These are phyloP conservation scores for Pissodes strobi DNA, from an alignment of 1,140 invertebrate species.

Conservation along the genomic window DNA sequence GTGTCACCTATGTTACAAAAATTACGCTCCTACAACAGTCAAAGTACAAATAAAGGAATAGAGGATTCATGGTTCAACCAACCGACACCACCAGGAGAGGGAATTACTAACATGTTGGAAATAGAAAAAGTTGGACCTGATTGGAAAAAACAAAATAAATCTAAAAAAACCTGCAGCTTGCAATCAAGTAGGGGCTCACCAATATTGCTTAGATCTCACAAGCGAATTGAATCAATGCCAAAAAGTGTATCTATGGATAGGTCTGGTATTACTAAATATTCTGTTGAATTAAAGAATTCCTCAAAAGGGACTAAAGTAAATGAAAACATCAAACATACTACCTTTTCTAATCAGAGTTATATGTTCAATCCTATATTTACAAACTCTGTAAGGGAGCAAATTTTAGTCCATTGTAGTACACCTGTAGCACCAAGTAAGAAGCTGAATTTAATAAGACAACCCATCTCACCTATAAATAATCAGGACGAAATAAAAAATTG, in stretches of 20 bases:
- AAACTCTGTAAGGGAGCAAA: constrained; percentile 10
- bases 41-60: neutral
- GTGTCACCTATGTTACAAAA: constrained; percentile 2
- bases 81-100: neutral
- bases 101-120: constrained; percentile 2
- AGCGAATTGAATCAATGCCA: too few species aligned
- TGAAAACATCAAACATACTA: too few species aligned
- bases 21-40: neutral
- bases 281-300: too few species aligned
- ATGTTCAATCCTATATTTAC: constrained; percentile 1
- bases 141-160: neutral
- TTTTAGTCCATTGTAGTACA: constrained; percentile 14
- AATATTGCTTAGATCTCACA: too few species aligned
- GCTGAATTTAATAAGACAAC: neutral
- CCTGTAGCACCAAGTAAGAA: constrained; percentile 6
- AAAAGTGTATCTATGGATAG: too few species aligned
- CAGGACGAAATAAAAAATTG: neutral
- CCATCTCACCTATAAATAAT: constrained; percentile 11
- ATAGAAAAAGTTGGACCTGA: neutral
- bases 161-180: neutral
- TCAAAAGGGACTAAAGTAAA: too few species aligned
- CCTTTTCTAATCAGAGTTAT: too few species aligned
- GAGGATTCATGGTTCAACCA: constrained; percentile 12
- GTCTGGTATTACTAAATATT: too few species aligned
- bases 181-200: neutral